These are phyloP conservation scores for Dolichomitus sp. DNA, from an alignment of 2,888 invertebrate species.

Conservation along the genomic window DNA sequence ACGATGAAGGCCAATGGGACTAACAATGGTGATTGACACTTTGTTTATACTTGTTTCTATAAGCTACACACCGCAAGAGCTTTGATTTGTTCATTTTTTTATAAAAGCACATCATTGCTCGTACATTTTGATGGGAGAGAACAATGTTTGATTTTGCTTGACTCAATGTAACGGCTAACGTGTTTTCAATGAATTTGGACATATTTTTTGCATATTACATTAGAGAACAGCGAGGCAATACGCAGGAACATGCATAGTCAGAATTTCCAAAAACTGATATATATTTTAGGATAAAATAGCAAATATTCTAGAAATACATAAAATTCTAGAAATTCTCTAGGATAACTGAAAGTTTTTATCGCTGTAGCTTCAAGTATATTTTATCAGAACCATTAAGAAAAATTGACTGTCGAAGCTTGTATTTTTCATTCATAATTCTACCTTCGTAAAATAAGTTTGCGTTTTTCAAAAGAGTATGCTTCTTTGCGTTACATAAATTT, in stretches of 20 bases:
- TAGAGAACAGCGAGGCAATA: neutral
- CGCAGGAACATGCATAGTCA: neutral
- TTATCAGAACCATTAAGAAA: neutral
- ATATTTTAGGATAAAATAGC: neutral
- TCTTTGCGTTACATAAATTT: neutral
- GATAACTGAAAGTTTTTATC: neutral
- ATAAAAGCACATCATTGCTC: neutral
- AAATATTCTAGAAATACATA: neutral
- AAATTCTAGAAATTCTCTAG: neutral
- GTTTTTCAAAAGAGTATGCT: neutral
- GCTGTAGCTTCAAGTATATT: neutral
- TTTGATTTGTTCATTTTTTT: neutral
- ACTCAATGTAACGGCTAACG: neutral
- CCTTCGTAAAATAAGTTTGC: neutral
- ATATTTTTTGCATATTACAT: neutral
- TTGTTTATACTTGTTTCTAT: slow-evolving; percentile 44
- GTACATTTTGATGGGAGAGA: neutral
- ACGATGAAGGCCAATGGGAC: slow-evolving; percentile 86
- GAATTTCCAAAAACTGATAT: neutral
- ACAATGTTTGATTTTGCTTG: neutral
- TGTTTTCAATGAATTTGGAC: neutral
- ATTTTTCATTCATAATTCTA: neutral
- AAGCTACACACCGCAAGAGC: neutral
- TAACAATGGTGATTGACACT: slow-evolving; percentile 83
- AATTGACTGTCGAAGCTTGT: neutral